phyloP scores from a whole-genome alignment of 2,797 vertebrate genomes.

The Sebastes hubbsi region DNA sequence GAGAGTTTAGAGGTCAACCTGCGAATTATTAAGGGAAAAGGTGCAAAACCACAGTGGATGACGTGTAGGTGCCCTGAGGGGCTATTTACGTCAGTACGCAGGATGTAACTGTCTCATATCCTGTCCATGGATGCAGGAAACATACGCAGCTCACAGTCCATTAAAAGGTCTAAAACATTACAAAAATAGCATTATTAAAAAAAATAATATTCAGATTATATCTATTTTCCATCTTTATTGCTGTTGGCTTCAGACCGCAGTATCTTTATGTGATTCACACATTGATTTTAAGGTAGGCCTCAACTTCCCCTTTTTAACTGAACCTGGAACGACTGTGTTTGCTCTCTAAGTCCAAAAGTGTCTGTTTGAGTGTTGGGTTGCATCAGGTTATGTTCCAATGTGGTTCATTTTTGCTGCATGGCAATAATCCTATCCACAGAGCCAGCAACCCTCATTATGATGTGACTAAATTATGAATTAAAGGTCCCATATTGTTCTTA shows the following conservation, averaged over 20 bases:
- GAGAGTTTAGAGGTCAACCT: background rate
- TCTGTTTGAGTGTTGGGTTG: background rate
- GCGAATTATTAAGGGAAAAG: background rate
- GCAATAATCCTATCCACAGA: background rate
- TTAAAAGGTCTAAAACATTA: background rate
- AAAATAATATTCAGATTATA: background rate
- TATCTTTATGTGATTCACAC: background rate
- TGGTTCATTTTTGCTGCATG: background rate
- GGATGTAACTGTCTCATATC: background rate
- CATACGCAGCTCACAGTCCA: no score
- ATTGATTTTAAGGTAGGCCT: background rate
- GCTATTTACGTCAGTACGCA: background rate
- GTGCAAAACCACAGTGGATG: background rate
- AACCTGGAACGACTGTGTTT: background rate
- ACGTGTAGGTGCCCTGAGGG: background rate
- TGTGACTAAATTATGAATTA: background rate
- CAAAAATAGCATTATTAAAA: no score
- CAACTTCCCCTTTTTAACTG: background rate
- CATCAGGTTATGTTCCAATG: background rate
- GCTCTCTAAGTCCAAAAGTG: background rate
- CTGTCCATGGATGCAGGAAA: background rate
- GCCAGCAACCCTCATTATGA: background rate
- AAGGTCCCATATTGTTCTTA: no score
- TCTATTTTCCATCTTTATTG: background rate
- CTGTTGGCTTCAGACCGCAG: background rate